Conservation (phyloP, 2,113 vertebrate species). For the Chiloscyllium plagiosum region DNA sequence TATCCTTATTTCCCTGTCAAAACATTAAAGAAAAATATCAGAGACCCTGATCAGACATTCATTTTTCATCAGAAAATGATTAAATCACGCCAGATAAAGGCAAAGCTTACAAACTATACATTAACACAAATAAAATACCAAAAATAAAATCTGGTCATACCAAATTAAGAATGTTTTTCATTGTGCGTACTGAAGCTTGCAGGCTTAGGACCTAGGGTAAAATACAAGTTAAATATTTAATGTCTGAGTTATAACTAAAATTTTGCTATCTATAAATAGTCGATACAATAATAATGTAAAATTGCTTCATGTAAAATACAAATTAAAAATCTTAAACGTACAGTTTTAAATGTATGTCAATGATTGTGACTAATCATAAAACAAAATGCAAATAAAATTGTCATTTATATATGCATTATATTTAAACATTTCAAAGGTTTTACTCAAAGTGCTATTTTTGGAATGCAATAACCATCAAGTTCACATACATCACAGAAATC, state of each 20-base stretch:
- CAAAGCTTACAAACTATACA: background rate
- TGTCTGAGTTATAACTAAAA: background rate
- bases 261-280: background rate
- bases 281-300: background rate
- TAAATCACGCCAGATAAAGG: background rate
- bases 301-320: background rate
- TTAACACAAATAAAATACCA: background rate
- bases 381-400: background rate
- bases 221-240: slow-evolving; percentile 34
- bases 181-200: slow-evolving; percentile 64
- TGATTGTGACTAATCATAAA: background rate
- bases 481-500: background rate
- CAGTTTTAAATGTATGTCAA: background rate
- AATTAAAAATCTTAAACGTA: background rate
- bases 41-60: background rate
- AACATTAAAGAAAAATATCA: background rate
- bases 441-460: background rate
- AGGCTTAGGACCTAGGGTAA: slow-evolving; percentile 72
- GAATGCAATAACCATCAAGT: background rate
- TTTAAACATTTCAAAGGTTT: background rate
- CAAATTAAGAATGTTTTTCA: slow-evolving; percentile 66
- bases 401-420: background rate
- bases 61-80: background rate
- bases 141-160: slow-evolving; percentile 54
- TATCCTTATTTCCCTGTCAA: too few relatives aligned